Base-by-base conservation (phyloP, 2,113 vertebrate genomes). In the Gavialis gangeticus region DNA sequence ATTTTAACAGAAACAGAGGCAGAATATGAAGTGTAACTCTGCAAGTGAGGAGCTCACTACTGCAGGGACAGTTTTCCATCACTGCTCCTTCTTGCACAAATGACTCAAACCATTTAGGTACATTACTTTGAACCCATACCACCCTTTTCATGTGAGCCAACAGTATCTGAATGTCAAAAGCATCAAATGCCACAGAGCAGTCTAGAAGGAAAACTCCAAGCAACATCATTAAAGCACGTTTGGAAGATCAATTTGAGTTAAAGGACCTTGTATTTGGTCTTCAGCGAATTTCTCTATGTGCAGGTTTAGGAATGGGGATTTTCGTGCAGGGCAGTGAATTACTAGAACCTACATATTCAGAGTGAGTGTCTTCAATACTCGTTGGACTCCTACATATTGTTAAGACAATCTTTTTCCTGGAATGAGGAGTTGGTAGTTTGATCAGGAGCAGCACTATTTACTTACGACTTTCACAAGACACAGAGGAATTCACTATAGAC, bases 231-330 rank as follows among this genome's bases (percentile, higher is more conserved):
- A 55, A 81, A 21, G 17, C 75, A 80, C 21, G 3, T 62, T 67
- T 87, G 4, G 67, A 71, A 56, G 12, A 46, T 69, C 59, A 2
- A 46, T 25, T 77, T 75, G 79, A 55, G 0, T 55, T 76, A 28
- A 0, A 0, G 21, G 18, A 4, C 30, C 30, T 69, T 3, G 5
- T 75, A 76, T 13, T 15, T 13, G 25, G 12, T 14, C 34, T 77
- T 28, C 57, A 15, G 28, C 4, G 25, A 80, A 30, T 28, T 88
- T n/a, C 17, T 22, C 58, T 55, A 86, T 76, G 15, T 34, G 25
- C 12, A 55, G n/a, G 62, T 17, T 89, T 19, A 7, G 3, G 30
- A 46, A 5, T 0, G 0, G 22, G 2, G 6, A 30, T 75, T 80
- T 30, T 77, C 18, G 16, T 30, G 22, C 55, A 46, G 22, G 75